Conservation (phyloP, 2,113 vertebrate species). For the Rhegmatorhina hoffmannsi region DNA sequence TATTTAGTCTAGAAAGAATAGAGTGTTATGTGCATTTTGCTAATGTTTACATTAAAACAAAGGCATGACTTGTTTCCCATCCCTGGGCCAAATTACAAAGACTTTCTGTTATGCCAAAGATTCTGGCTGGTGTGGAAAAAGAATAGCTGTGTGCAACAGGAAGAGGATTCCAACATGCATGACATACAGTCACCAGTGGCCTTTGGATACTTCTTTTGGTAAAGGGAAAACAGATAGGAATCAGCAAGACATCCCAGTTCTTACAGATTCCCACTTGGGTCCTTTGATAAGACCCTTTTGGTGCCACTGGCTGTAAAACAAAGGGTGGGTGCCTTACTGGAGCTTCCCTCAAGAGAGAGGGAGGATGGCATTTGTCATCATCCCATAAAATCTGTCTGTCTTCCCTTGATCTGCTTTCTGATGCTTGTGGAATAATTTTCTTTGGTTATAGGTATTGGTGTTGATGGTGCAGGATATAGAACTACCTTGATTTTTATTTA, state of each 20-base stretch:
- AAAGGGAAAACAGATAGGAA: not conserved
- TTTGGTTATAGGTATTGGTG: not conserved
- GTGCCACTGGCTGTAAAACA: not conserved
- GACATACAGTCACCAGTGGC: not conserved
- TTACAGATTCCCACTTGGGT: accelerated
- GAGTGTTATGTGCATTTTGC: not conserved
- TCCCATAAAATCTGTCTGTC: not conserved
- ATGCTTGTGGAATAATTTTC: not conserved
- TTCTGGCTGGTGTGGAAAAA: not conserved
- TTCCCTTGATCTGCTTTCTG: not conserved
- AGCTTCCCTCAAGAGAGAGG: not conserved
- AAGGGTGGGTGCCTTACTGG: accelerated
- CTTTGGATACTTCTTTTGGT: not conserved
- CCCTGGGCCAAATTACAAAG: not conserved
- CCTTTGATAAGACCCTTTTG: not conserved
- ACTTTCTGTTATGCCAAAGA: not conserved
- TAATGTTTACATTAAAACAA: not conserved
- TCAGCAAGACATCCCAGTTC: not conserved
- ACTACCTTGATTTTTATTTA: not conserved
- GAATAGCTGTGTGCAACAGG: not conserved
- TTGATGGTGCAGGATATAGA: not conserved
- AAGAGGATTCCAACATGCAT: accelerated
- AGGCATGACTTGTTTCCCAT: slow-evolving; percentile 1
- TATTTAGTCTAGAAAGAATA: slow-evolving; percentile 23
- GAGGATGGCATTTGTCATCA: not conserved